Evolutionary conservation across 1,140 invertebrate genomes (phyloP).

Genomic region (Dendrolimus punctatus): DNA sequence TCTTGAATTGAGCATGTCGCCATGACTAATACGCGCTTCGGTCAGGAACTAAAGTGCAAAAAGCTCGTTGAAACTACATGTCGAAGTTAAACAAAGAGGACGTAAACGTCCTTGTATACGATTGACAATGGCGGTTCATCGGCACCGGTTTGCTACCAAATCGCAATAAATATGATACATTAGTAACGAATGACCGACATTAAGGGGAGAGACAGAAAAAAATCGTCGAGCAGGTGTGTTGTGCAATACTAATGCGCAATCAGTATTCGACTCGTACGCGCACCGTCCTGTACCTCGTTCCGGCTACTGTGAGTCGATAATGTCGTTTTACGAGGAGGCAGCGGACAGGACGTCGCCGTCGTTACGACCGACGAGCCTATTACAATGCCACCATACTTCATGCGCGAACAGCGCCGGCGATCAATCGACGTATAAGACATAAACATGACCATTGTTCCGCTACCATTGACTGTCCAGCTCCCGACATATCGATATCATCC

Average conservation of each 20-base stretch:
- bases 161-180: slow-evolving; percentile 66
- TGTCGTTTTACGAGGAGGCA: slow-evolving; percentile 66
- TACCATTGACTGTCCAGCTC: slow-evolving; percentile 42
- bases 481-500: slow-evolving; percentile 21
- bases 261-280: slow-evolving; percentile 61
- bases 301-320: slow-evolving; percentile 69
- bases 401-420: slow-evolving; percentile 45
- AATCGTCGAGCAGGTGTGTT: slow-evolving; percentile 64
- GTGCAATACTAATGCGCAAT: slow-evolving; percentile 68
- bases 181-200: slow-evolving; percentile 67
- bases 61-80: slow-evolving; percentile 1
- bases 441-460: slow-evolving; percentile 39
- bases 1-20: slow-evolving; percentile 2
- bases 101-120: slow-evolving; percentile 41
- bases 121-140: slow-evolving; percentile 45
- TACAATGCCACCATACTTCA: slow-evolving; percentile 64
- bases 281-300: slow-evolving; percentile 69
- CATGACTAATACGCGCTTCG: slow-evolving; percentile 15
- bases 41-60: slow-evolving; percentile 8
- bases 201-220: slow-evolving; percentile 67
- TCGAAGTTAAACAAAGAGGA: slow-evolving; percentile 28
- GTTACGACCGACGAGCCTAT: slow-evolving; percentile 67
- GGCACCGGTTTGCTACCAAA: slow-evolving; percentile 41
- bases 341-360: slow-evolving; percentile 69
- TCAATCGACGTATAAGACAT: slow-evolving; percentile 29